Evolutionary conservation across 1,140 invertebrate species (phyloP), one percentile per base, ranked within the genome.

Genomic region (Coelopa frigida): DNA sequence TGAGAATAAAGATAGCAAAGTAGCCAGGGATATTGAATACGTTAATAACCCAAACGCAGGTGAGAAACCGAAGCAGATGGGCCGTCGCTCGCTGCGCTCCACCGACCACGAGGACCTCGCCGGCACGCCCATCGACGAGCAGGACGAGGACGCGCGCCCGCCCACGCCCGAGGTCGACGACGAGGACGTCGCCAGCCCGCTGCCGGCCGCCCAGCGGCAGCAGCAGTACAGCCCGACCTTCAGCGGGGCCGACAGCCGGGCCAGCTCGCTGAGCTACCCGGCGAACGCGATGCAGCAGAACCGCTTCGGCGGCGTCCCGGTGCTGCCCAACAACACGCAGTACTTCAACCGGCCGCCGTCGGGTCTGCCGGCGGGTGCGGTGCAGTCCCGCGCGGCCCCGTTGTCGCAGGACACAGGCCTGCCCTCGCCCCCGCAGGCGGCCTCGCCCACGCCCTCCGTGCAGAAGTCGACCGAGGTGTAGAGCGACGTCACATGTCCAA

Each of bases 21-120:
- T 74, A 27, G 75, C 78, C 46, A 78, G 71, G 59, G 76, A 79
- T 54, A 77, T 78, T 58, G 67, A 74, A 58, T 78, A 74, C 56
- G 58, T 77, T 63, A 67, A 65, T 64, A 54, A 50, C 45, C 47
- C 47, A 42, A 54, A 51, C 54, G 55, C 54, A 61, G 62, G 65
- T 66, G 63, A 68, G 47, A 64, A 60, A 53, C 67, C 61, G 33
- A 62, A 61, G 46, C 76, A 78, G 57, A 64, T 69, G 14, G 76
- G 76, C 14, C 70, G 76, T 39, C 72, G 74, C 23, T 72, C 72
- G 33, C 55, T 77, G 17, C 60, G 61, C 54, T 54, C 49, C 24
- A 54, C 75, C 68, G 56, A 55, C 10, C 48, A 57, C 46, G 50
- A 55, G 23, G 75, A 77, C 26, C 65, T 74, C 49, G 18, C 41